A percentile compares a stretch with the other conserved stretches of the same genome.
These are phyloP conservation scores for Conistra vaccinii DNA, from an alignment of 2,888 invertebrate genomes.

Conservation along the genomic window DNA sequence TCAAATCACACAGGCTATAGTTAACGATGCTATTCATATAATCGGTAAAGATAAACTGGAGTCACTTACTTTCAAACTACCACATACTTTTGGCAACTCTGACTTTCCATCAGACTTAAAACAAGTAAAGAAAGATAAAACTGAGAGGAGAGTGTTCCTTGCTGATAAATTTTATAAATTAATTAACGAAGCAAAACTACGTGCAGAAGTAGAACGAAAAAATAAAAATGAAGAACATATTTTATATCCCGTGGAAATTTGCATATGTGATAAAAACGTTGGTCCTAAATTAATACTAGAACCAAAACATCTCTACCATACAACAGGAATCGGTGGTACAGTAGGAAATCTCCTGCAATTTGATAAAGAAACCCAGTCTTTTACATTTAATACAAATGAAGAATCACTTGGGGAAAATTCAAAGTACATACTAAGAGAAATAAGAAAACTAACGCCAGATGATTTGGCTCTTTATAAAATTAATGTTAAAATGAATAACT, in stretches of 20 bases:
- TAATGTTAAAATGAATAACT: slow-evolving; percentile 65
- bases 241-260: slow-evolving; percentile 47
- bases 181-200: slow-evolving; percentile 40
- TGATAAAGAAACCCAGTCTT: slow-evolving; percentile 60
- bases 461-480: slow-evolving; percentile 64
- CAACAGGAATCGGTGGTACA: slow-evolving; percentile 71
- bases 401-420: slow-evolving; percentile 61
- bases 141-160: slow-evolving; percentile 45
- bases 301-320: slow-evolving; percentile 63
- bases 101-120: slow-evolving; percentile 65
- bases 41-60: slow-evolving; percentile 58
- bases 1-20: slow-evolving; percentile 54
- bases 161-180: slow-evolving; percentile 57
- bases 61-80: slow-evolving; percentile 64
- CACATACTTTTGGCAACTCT: slow-evolving; percentile 69
- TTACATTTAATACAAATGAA: slow-evolving; percentile 63
- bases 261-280: slow-evolving; percentile 63
- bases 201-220: slow-evolving; percentile 26
- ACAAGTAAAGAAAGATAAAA: slow-evolving; percentile 34
- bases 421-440: slow-evolving; percentile 59
- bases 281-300: slow-evolving; percentile 64
- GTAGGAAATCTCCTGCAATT: slow-evolving; percentile 70
- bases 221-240: slow-evolving; percentile 32
- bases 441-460: slow-evolving; percentile 48
- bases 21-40: slow-evolving; percentile 63